Base-by-base conservation (phyloP, 1,140 invertebrate species). In the Trachymyrmex cornetzi region DNA sequence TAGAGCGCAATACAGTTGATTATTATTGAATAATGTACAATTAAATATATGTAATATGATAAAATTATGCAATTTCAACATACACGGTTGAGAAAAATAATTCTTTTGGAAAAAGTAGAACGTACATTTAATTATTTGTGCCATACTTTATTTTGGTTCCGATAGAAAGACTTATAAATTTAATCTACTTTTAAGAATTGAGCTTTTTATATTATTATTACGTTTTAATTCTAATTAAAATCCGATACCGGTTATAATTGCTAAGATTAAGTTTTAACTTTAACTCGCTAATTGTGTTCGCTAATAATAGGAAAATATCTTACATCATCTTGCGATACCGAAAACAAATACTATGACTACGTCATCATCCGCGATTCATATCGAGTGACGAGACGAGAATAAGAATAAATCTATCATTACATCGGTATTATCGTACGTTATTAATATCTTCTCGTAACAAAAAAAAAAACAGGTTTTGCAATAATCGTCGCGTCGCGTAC, bases 401-500 rank as follows among this genome's bases (percentile, higher is more conserved):
- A n/a, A 55, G 7, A 38, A 44, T 61, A 61, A 61, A 74, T 74
- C 34, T 59, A 24, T 24, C 34, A 3, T 80, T 55, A 74, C 55
- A 82, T 59, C 34, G 57, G 30, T 24, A 44, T 59, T 82, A 74
- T 72, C 53, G 7, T 38, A 38, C 34, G 7, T 38, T 38, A 59
- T 59, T 53, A 72, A n/a, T 48, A 63, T 57, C 55, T 3, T 16
- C 6, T 12, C 11, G 30, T 61, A 27, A 59, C 9, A 19, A 19
- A n/a, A 55, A 19, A 19, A 55, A 19, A 55, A 19, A 3, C 50
- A 9, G 16, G 12, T 53, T 53, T 50, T 50, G 48, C 48, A 50
- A 50, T 50, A 14, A 50, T 50, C 14, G 14, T 50, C 48, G 48
- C 14, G 14, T 50, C 48, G 14, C 14, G 48, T 50, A 50, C 12